phyloP scores from a whole-genome alignment of 2,888 invertebrate genomes.

The Iselma pallidipennis region DNA sequence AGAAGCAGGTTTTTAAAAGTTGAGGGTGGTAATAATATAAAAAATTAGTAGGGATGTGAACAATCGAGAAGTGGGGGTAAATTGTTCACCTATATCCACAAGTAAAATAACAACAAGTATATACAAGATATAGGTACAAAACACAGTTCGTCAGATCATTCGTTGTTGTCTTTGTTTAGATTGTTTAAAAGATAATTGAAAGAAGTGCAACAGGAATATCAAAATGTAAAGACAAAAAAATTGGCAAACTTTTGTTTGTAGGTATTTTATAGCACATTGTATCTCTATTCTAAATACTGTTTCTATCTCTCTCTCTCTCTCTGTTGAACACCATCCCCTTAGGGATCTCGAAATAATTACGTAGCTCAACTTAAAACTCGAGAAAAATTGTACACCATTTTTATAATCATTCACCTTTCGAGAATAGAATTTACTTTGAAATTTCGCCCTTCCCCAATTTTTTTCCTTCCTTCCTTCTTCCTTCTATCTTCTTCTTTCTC shows the following conservation, averaged over 20 bases:
- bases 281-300: slow-evolving; percentile 1
- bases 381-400: slow-evolving; percentile 56
- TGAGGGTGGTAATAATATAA: too few relatives aligned
- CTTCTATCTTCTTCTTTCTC: not conserved
- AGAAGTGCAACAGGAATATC: too few relatives aligned
- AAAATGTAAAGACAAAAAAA: too few relatives aligned
- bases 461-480: not conserved
- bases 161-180: too few relatives aligned
- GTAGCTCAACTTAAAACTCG: slow-evolving; percentile 55
- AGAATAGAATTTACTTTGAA: slow-evolving; percentile 46
- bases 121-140: too few relatives aligned
- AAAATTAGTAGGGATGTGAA: too few relatives aligned
- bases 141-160: too few relatives aligned
- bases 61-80: too few relatives aligned
- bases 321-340: slow-evolving; percentile 27
- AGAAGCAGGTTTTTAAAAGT: too few relatives aligned
- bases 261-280: not conserved
- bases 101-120: too few relatives aligned
- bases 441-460: not conserved
- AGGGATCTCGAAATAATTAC: slow-evolving; percentile 54
- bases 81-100: too few relatives aligned
- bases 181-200: too few relatives aligned
- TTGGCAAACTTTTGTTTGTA: not conserved
- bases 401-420: slow-evolving; percentile 56
- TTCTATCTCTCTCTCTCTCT: slow-evolving; percentile 3